A percentile compares a stretch with the other conserved stretches of the same genome.
phyloP scores from a whole-genome alignment of 1,140 invertebrate species.

The Nomia melanderi region DNA sequence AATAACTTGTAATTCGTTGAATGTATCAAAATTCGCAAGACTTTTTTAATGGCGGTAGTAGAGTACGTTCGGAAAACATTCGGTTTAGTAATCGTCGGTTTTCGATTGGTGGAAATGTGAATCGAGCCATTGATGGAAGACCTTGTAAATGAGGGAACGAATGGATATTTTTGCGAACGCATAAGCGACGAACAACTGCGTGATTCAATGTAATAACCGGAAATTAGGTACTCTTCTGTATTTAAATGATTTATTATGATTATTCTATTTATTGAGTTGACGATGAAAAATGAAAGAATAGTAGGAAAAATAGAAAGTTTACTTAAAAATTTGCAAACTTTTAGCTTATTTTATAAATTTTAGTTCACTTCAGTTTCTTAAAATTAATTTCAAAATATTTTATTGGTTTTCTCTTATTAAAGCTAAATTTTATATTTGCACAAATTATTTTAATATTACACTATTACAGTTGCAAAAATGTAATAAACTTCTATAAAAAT shows the following conservation, averaged over 20 bases:
- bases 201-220: background rate
- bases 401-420: too few relatives aligned
- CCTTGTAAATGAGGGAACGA: background rate
- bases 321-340: too few relatives aligned
- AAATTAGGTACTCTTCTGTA: background rate
- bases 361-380: too few relatives aligned
- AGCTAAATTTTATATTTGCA: too few relatives aligned
- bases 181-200: background rate
- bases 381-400: too few relatives aligned
- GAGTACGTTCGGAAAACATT: slow-evolving; percentile 12
- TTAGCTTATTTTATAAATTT: too few relatives aligned
- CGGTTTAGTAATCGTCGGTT: background rate
- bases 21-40: background rate
- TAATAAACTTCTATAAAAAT: too few relatives aligned
- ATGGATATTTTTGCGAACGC: slow-evolving; percentile 9
- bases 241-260: slow-evolving; percentile 18
- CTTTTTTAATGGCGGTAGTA: background rate
- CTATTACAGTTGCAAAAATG: too few relatives aligned
- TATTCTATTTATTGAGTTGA: too few relatives aligned
- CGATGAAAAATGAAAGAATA: too few relatives aligned
- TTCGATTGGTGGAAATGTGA: slow-evolving; percentile 7
- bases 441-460: too few relatives aligned
- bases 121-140: background rate
- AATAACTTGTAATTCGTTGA: background rate
- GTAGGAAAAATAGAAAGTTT: too few relatives aligned